Evolutionary conservation across 2,888 invertebrate species (phyloP), one percentile per base, ranked within the genome.

Genomic region (Yponomeuta evonymella): DNA sequence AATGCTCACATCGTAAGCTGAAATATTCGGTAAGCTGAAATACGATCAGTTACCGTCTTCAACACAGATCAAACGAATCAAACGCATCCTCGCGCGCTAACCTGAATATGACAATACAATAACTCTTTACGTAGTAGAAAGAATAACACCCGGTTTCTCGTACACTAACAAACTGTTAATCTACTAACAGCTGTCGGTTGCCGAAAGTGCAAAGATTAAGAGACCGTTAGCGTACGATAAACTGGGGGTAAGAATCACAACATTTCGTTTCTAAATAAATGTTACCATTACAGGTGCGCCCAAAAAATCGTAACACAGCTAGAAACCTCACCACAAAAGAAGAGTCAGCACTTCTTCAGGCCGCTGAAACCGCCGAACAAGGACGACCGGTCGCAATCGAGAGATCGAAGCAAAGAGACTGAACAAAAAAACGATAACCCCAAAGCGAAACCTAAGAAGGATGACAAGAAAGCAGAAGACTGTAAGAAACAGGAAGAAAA

Each of bases 261-360:
- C 43, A 67, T 0, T 33, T 10, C n/a, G 23, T 48, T n/a, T 23
- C 48, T 68, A 68, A 68, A 9, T 67, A 12, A 12, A 30, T 68
- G 23, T 58, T 75, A 12, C 12, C 72, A 70, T 83, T 82, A 67
- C 90, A 96, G 95, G 84, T 96, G 96, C 84, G 95, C 95, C 78
- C 96, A 96, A 84, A 96, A 96, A 90, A 96, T 96, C 77, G 95
- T 96, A 72, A 96, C 96, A 11, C 96, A 96, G 80, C 86, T 96
- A 83, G 96, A 96, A 90, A 94, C 94, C 43, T 94, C 95, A 70
- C 95, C 95, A 48, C 92, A 94, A 79, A 90, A 94, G 75, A 89
- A 84, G 76, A 88, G 80, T 77, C 91, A 83, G 80, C 88, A 87
- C 78, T 93, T 86, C 78, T 92, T 92, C 81, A 87, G 92, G 78